A percentile compares a stretch with the other conserved stretches of the same genome.
phyloP scores from a whole-genome alignment of 2,797 vertebrate genomes.

The Sebastes miniatus region DNA sequence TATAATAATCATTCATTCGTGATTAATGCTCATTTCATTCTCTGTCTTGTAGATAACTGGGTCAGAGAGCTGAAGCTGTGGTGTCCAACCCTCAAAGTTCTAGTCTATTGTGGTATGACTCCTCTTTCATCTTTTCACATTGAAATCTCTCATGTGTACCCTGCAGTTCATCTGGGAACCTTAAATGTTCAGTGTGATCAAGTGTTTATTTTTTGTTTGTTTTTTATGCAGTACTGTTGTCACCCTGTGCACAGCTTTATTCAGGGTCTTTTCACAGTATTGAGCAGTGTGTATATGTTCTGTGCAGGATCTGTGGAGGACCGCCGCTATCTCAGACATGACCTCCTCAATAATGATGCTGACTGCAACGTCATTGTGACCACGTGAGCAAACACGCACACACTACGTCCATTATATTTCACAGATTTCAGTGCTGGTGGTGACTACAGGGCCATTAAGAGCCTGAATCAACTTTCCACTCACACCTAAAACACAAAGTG shows the following conservation, averaged over 20 bases:
- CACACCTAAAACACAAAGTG: neutral
- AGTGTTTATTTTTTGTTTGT: neutral
- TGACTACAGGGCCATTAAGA: neutral
- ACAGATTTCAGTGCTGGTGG: neutral
- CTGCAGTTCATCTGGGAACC: neutral
- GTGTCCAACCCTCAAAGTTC: slow-evolving; percentile 91
- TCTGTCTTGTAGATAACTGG: slow-evolving; percentile 91
- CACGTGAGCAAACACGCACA: slow-evolving; percentile 86
- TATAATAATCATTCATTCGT: neutral
- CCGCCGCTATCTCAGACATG: slow-evolving; percentile 88
- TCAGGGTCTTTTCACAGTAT: neutral
- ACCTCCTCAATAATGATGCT: slow-evolving; percentile 85
- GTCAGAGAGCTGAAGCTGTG: slow-evolving; percentile 92
- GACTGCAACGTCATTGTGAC: slow-evolving; percentile 94
- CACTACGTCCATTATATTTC: neutral
- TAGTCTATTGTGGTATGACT: slow-evolving; percentile 92
- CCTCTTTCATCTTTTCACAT: neutral
- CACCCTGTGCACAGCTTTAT: neutral
- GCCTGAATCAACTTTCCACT: neutral
- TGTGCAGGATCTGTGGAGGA: slow-evolving; percentile 91
- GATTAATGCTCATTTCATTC: neutral
- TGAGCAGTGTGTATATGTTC: neutral
- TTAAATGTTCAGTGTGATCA: neutral
- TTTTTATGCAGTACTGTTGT: neutral
- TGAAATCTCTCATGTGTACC: neutral